A percentile compares a stretch with the other conserved stretches of the same genome.
These are phyloP conservation scores for Aldrovandia affinis DNA, from an alignment of 2,797 vertebrate species.

Conservation along the genomic window DNA sequence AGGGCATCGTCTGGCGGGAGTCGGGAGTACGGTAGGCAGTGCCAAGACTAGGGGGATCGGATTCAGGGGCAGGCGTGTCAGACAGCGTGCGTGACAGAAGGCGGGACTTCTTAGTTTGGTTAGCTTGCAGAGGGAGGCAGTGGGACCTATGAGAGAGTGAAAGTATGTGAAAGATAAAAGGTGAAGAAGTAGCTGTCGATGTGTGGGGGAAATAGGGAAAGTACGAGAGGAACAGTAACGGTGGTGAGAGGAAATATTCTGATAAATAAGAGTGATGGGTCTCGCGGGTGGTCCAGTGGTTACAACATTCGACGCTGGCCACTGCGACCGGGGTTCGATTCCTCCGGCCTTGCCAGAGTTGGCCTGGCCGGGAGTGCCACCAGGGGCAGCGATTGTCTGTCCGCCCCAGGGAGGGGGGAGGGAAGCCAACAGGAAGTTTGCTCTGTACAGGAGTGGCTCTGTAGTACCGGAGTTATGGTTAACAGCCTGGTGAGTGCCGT, in stretches of 20 bases:
- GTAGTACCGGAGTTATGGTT: no score
- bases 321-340: no score
- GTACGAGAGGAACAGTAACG: neutral
- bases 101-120: slow-evolving; percentile 59
- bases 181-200: neutral
- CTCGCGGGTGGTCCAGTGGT: no score
- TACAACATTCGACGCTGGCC: no score
- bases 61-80: slow-evolving; percentile 61
- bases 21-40: slow-evolving; percentile 35
- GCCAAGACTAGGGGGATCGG: slow-evolving; percentile 44
- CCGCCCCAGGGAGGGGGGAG: no score
- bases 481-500: no score
- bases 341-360: no score
- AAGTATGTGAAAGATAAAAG: neutral
- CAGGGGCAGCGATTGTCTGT: no score
- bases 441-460: no score
- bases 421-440: no score
- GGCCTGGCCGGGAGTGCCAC: no score
- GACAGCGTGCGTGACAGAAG: slow-evolving; percentile 75
- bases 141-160: slow-evolving; percentile 55
- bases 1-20: slow-evolving; percentile 44
- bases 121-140: slow-evolving; percentile 52
- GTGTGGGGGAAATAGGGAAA: neutral
- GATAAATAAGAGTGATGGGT: no score
- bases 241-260: neutral